Evolutionary conservation across 2,113 vertebrate species (phyloP), one percentile per base, ranked within the genome.

Genomic region (Colaptes auratus): DNA sequence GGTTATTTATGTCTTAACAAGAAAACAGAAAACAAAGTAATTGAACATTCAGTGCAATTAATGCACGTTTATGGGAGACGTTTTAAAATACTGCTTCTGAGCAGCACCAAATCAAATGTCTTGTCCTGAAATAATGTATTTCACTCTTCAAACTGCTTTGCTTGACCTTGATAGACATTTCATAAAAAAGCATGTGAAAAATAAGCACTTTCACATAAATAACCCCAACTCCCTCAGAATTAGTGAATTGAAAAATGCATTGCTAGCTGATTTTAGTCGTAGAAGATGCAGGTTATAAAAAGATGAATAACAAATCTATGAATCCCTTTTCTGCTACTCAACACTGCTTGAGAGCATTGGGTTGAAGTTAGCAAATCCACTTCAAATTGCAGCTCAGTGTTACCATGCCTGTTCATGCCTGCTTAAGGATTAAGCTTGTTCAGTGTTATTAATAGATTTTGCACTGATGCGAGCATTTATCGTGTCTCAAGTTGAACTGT

Each of bases 141-240:
- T 80, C 46, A n/a, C 24, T 88, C 44, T 63, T 85, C 30, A 85
- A 81, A 91, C 86, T 80, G 70, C 18, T 66, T 74, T 60, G 12
- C 21, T 90, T 89, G 77, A 89, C 93, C 91, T 93, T 87, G 82
- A 93, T 75, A 92, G 93, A 55, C 33, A 64, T 86, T 82, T 86
- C 27, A 77, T 72, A 5, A 95, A 74, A 74, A 90, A 86, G 23
- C 63, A 58, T 21, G 72, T 72, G 86, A 82, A 73, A 91, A 96
- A 66, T 28, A 1, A 91, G 69, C 63, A 72, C 91, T 95, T 95
- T 82, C 5, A 88, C 76, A 89, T 75, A 89, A 93, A 93, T 91
- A 81, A 7, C 15, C 67, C n/a, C 8, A 3, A 3, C 25, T 91
- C n/a, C 46, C 70, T 80, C 78, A 88, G 75, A 89, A 87, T 82